Evolutionary conservation across 2,888 invertebrate genomes (phyloP).

Genomic region (Tanypteryx hageni): DNA sequence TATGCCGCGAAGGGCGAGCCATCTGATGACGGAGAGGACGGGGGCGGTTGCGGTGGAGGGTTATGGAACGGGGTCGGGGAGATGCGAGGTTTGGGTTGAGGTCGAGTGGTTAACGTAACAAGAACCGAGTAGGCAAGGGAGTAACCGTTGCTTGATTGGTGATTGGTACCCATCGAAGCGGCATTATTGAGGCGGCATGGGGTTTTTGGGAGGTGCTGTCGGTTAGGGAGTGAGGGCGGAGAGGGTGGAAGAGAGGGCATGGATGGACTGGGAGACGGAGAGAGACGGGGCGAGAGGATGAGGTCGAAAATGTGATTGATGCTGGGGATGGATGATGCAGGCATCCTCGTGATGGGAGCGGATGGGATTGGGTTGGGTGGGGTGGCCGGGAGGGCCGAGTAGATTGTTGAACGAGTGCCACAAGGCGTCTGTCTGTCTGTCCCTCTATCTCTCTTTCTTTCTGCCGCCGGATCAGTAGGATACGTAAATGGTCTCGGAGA

Average conservation of each 20-base stretch:
- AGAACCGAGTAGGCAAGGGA: too few relatives aligned
- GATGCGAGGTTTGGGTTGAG: too few relatives aligned
- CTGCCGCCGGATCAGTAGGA: background rate
- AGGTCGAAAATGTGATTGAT: constrained; percentile 18
- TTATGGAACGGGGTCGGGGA: too few relatives aligned
- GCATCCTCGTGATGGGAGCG: background rate
- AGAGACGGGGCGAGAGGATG: background rate
- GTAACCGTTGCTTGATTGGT: background rate
- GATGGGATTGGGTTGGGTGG: background rate
- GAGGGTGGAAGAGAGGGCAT: background rate
- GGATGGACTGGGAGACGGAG: background rate
- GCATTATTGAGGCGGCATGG: constrained; percentile 12
- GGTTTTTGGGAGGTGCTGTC: background rate
- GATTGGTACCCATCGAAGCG: constrained; percentile 21
- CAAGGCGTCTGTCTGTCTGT: background rate
- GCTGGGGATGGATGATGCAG: constrained; percentile 14
- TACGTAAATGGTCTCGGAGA: background rate
- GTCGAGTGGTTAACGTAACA: too few relatives aligned
- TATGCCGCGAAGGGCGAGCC: background rate
- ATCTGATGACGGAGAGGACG: background rate
- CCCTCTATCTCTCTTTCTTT: too few relatives aligned
- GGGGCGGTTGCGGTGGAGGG: background rate
- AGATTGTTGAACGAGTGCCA: background rate
- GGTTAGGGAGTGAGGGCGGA: background rate
- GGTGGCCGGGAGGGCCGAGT: background rate